phyloP scores from a whole-genome alignment of 2,888 invertebrate species.

The Trachelus tabidus region DNA sequence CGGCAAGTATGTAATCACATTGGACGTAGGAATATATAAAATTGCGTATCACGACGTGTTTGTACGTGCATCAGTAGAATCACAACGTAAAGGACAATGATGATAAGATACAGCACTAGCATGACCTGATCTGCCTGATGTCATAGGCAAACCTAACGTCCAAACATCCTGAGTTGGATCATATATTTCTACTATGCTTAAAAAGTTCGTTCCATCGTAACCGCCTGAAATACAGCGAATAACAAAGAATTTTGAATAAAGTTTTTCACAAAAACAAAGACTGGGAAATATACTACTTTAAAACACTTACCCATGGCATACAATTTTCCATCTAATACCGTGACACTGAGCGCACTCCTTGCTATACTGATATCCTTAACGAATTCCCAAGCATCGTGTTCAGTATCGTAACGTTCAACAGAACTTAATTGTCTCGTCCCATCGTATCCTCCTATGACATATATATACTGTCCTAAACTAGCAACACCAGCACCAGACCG shows the following conservation, averaged over 20 bases:
- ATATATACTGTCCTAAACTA: constrained; percentile 86
- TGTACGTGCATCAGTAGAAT: constrained; percentile 22
- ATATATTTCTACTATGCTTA: constrained; percentile 89
- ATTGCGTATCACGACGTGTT: constrained; percentile 39
- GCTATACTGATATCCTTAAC: constrained; percentile 82
- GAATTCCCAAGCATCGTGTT: constrained; percentile 82
- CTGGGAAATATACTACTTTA: constrained; percentile 2
- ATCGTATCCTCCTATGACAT: constrained; percentile 96
- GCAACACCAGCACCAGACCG: constrained; percentile 91
- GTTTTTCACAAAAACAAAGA: neutral
- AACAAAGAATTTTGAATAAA: neutral
- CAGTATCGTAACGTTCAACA: constrained; percentile 90
- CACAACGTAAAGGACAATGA: constrained; percentile 69
- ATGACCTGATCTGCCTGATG: constrained; percentile 90
- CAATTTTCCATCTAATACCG: constrained; percentile 86
- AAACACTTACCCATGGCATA: constrained; percentile 83
- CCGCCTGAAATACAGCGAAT: constrained; percentile 74
- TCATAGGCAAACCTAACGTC: constrained; percentile 81
- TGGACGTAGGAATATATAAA: neutral
- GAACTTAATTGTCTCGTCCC: constrained; percentile 83
- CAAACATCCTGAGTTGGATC: constrained; percentile 82
- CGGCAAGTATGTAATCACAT: neutral
- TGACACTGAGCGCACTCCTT: constrained; percentile 88
- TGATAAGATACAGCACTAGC: constrained; percentile 91
- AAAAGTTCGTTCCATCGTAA: constrained; percentile 87